Percentiles rank a stretch among this genome's conserved stretches.
These are phyloP conservation scores for Dromius quadrimaculatus DNA, from an alignment of 2,888 invertebrate species.

Conservation along the genomic window DNA sequence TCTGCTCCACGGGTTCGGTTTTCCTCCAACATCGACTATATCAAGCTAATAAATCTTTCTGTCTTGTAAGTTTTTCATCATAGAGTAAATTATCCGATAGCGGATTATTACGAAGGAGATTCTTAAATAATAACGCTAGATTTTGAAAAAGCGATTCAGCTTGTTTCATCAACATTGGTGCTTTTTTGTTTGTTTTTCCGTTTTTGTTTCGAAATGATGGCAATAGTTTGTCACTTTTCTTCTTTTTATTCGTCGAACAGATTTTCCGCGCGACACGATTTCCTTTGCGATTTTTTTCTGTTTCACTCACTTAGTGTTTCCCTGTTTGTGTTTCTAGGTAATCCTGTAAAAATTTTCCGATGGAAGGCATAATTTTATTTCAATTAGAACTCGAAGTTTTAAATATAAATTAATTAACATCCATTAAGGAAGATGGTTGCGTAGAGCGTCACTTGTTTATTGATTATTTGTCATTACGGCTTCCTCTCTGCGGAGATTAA, in stretches of 20 bases:
- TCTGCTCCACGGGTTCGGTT: slow-evolving; percentile 30
- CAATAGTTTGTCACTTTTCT: slow-evolving; percentile 1
- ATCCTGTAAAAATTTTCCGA: slow-evolving; percentile 9
- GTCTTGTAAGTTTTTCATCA: no score
- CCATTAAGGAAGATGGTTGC: slow-evolving; percentile 10
- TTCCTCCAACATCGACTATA: slow-evolving; percentile 29
- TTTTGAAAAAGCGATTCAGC: not conserved
- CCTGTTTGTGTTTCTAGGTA: slow-evolving; percentile 14
- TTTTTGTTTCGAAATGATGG: slow-evolving; percentile 12
- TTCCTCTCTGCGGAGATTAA: not conserved
- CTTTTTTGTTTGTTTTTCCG: slow-evolving; percentile 6
- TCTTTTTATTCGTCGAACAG: not conserved
- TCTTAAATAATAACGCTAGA: not conserved
- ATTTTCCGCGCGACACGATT: slow-evolving; percentile 13
- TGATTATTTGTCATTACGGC: slow-evolving; percentile 4
- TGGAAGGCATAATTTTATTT: slow-evolving; percentile 13
- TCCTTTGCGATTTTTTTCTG: not conserved
- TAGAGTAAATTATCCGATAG: not conserved
- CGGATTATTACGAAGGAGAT: slow-evolving; percentile 8
- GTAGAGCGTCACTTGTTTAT: slow-evolving; percentile 12
- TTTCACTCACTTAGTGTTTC: slow-evolving; percentile 2
- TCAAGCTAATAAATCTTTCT: slow-evolving; percentile 38
- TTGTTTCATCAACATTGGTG: slow-evolving; percentile 7
- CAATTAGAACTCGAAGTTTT: slow-evolving; percentile 25
- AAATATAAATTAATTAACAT: slow-evolving; percentile 21